Percentiles rank a stretch among this genome's conserved stretches.
phyloP scores from a whole-genome alignment of 2,113 vertebrate species.

The Mungos mungo region DNA sequence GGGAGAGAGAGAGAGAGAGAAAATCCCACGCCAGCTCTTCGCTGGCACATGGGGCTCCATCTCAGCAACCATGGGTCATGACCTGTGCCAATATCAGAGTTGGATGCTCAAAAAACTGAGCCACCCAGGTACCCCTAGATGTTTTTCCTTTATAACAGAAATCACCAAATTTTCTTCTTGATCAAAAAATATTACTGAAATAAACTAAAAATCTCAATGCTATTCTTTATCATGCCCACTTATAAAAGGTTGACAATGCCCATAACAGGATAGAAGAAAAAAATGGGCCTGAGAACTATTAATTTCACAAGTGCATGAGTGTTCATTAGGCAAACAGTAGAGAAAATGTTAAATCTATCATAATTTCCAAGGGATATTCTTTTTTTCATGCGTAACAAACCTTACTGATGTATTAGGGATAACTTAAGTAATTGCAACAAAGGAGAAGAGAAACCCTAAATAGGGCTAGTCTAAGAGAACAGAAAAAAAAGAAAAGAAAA shows the following conservation, averaged over 20 bases:
- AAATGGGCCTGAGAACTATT: not conserved
- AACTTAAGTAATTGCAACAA: not conserved
- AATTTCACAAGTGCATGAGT: not conserved
- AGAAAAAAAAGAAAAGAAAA: not conserved
- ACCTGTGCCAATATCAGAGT: no score
- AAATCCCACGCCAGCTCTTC: no score
- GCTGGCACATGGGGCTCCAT: no score
- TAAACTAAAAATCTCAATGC: not conserved
- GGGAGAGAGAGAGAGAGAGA: no score
- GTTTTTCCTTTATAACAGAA: slow-evolving; percentile 26
- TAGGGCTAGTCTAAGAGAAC: not conserved
- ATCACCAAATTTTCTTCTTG: slow-evolving; percentile 14
- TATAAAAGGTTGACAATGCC: not conserved
- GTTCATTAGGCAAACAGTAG: not conserved
- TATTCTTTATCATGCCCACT: not conserved
- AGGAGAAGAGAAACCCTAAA: not conserved
- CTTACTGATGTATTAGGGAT: not conserved
- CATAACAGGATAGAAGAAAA: not conserved
- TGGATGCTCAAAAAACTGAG: no score
- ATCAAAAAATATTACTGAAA: slow-evolving; percentile 33
- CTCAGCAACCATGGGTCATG: no score
- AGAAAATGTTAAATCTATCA: slow-evolving; percentile 14
- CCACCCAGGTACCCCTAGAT: not conserved
- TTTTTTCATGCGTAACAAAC: not conserved
- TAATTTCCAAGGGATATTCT: not conserved